Percentiles rank a stretch among this genome's conserved stretches.
Evolutionary conservation across 2,113 vertebrate genomes (phyloP).

Genomic region (Pollimyrus isidori): DNA sequence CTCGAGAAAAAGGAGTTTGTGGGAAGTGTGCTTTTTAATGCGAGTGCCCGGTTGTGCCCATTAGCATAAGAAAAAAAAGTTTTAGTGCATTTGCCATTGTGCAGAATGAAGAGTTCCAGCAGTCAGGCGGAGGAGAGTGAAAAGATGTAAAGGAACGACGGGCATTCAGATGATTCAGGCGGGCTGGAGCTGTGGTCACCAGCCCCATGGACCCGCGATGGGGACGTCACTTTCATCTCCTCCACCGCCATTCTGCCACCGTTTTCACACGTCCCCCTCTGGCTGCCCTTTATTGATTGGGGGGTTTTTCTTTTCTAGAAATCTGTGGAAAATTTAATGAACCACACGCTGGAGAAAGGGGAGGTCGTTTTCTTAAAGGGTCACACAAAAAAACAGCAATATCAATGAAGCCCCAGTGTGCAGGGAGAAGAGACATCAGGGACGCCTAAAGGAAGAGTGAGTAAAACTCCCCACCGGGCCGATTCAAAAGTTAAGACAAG

Average conservation of each 20-base stretch:
- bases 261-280: constrained; percentile 70
- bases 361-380: constrained; percentile 47
- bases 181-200: constrained; percentile 67
- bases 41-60: constrained; percentile 65
- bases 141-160: constrained; percentile 77
- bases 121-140: constrained; percentile 76
- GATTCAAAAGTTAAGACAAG: constrained; percentile 42
- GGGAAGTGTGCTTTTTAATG: constrained; percentile 73
- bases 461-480: constrained; percentile 49
- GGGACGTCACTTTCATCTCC: constrained; percentile 88
- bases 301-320: constrained; percentile 68
- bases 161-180: constrained; percentile 82
- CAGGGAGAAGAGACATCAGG: constrained; percentile 39
- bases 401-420: constrained; percentile 59
- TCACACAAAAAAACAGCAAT: constrained; percentile 39
- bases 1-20: constrained; percentile 47
- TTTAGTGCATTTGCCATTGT: constrained; percentile 94
- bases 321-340: constrained; percentile 86
- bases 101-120: constrained; percentile 84
- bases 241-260: constrained; percentile 59
- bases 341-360: constrained; percentile 63
- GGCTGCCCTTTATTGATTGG: constrained; percentile 76
- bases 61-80: constrained; percentile 98
- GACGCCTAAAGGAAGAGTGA: constrained; percentile 44
- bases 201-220: constrained; percentile 74